Evolutionary conservation across 2,888 invertebrate species (phyloP).

Genomic region (Dysmachus trigonus): DNA sequence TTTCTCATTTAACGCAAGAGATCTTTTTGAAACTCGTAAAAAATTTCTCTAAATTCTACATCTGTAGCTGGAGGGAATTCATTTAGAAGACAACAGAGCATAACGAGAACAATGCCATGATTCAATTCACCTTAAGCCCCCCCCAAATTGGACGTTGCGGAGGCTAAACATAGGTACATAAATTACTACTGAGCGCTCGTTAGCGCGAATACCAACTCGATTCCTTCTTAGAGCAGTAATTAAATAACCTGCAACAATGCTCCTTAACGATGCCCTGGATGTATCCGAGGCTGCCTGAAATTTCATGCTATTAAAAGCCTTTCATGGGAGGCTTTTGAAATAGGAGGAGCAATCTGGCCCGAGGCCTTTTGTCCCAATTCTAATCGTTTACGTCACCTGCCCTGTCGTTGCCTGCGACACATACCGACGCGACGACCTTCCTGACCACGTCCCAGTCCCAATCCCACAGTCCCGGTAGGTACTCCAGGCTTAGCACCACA

Average conservation of each 20-base stretch:
- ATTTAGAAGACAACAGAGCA: background rate
- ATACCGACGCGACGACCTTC: background rate
- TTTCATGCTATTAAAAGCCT: slow-evolving; percentile 10
- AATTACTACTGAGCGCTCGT: background rate
- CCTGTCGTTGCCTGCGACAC: background rate
- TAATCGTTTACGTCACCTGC: slow-evolving; percentile 8
- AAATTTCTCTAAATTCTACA: no score
- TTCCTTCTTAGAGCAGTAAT: slow-evolving; percentile 2
- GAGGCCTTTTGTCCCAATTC: background rate
- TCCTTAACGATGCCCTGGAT: background rate
- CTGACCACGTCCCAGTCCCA: background rate
- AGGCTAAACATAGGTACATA: background rate
- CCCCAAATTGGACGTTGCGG: background rate
- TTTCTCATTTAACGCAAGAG: no score
- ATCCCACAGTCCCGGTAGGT: no score
- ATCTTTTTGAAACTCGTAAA: no score
- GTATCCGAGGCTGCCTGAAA: background rate
- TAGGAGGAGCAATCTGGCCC: background rate
- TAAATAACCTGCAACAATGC: slow-evolving; percentile 24
- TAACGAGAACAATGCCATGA: background rate
- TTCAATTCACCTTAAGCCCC: background rate
- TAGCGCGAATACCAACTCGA: background rate
- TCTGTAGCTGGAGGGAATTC: background rate
- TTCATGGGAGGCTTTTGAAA: background rate
- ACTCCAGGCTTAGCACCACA: background rate